Base-by-base conservation (phyloP, 1,140 invertebrate species). In the Venturia canescens region DNA sequence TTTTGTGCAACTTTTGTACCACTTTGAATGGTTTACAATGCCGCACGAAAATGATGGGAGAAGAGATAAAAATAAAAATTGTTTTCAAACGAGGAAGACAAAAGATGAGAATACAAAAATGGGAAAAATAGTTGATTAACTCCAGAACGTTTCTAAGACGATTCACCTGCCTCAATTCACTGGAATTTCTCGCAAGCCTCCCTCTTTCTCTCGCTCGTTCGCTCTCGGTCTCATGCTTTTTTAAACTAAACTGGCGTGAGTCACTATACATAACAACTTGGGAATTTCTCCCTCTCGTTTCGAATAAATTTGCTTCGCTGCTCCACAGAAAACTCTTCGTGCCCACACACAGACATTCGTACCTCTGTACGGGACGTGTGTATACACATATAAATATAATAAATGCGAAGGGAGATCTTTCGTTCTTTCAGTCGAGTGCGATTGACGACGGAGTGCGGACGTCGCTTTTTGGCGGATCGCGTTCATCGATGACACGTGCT, bases 221-320 rank as follows among this genome's bases (percentile, higher is more conserved):
- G 16, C n/a, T 53, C 50, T 53, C 50, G 3, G 50, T 53, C 50
- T 18, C 50, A n/a, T 53, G 18, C 50, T 53, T 53, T 53, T 53
- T 53, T 15, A 53, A 53, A 53, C 50, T 53, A 53, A 53, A 53
- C 50, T 53, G 50, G 16, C n/a, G n/a, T 53, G 50, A 53, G 18
- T 53, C 50, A 53, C 18, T 53, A 53, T 53, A 53, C 50, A 53
- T 53, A 53, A 53, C 50, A 53, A 53, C 50, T 53, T 53, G 50
- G 50, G 50, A 53, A 53, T 53, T 53, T 53, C 50, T 53, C 50
- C 50, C 50, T 53, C 50, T 53, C 50, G 50, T 21, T 53, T 53
- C 50, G 50, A 53, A 53, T 53, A 53, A 53, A 53, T 53, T 53
- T 53, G 50, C 50, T 53, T 53, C 50, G 50, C 50, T 53, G 50